Conservation (phyloP, 2,888 invertebrate genomes). For the Julus scandinavius region DNA sequence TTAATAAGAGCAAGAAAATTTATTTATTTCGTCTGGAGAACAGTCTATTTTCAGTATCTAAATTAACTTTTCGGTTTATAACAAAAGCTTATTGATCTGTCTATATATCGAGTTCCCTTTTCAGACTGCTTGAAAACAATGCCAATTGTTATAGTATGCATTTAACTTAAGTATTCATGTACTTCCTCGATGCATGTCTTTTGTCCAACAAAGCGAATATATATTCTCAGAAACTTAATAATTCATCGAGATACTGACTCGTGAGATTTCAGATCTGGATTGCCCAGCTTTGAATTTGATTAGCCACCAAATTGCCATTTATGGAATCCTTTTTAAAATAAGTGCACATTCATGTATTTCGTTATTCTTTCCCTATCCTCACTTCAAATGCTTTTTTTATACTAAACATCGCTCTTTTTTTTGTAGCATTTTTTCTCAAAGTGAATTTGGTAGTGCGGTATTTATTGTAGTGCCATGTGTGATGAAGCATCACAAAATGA, state of each 20-base stretch:
- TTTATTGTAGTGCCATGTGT: neutral
- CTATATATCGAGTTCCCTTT: neutral
- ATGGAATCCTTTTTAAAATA: slow-evolving; percentile 42
- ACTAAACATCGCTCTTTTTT: neutral
- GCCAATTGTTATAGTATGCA: slow-evolving; percentile 3
- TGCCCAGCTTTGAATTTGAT: slow-evolving; percentile 35
- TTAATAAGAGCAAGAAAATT: neutral
- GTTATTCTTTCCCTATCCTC: slow-evolving; percentile 13
- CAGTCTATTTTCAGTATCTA: neutral
- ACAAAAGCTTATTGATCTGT: neutral
- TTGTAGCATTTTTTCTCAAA: neutral
- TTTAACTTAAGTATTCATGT: neutral
- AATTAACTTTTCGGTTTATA: neutral
- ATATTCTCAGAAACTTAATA: neutral
- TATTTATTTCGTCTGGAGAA: neutral
- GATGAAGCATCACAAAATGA: neutral
- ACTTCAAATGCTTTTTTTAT: neutral
- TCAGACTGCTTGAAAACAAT: slow-evolving; percentile 9
- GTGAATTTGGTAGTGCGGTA: neutral
- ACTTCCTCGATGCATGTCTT: neutral
- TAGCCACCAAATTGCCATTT: slow-evolving; percentile 23
- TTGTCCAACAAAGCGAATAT: neutral
- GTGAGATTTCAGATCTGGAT: neutral
- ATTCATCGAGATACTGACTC: slow-evolving; percentile 17
- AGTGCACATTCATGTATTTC: slow-evolving; percentile 39